Evolutionary conservation across 1,140 invertebrate species (phyloP), one percentile per base, ranked within the genome.

Genomic region (Bombus pyrosoma): DNA sequence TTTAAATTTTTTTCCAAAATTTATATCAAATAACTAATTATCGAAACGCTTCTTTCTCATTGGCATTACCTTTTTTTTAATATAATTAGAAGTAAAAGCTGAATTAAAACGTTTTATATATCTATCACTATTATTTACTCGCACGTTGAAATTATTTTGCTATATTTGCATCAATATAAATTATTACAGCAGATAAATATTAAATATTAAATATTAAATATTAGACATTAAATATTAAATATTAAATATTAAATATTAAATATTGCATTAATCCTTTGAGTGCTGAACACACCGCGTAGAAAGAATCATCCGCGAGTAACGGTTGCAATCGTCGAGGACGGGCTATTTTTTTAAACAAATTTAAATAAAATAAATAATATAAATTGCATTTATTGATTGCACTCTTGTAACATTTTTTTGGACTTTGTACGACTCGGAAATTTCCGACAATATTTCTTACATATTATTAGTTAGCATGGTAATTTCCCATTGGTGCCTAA

Each of bases 401-500:
- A 47, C 0, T 15, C 0, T 15, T 47, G 0, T 15, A 5, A 15
- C 0, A 5, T 1, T 18, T 0, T 0, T 47, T 47, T 47, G 0
- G 0, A 18, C 4, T 47, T 47, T 18, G 43, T 0, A 5, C 15
- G 15, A 1, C 15, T 18, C 4, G 0, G 15, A 15, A 4, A 4
- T 0, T 15, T 0, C 0, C 3, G 1, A 0, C 0, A 4, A 0
- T 15, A 4, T 15, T 15, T 43, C 0, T 10, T 43, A 43, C 0
- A 13, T 0, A 2, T 4, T 0, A 15, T 0, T 3, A 0, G 2
- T 13, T 3, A 43, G 0, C 12, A 43, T 3, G 12, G 13, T 0
- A 43, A 3, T 3, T 1, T 1, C 0, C 0, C 0, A 13, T 41
- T 41, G 1, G 1, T 0, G 13, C 0, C 0, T 43, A 0, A 0